Percentiles rank a stretch among this genome's conserved stretches.
These are phyloP conservation scores for Lissonota sp. DNA, from an alignment of 2,888 invertebrate species.

Conservation along the genomic window DNA sequence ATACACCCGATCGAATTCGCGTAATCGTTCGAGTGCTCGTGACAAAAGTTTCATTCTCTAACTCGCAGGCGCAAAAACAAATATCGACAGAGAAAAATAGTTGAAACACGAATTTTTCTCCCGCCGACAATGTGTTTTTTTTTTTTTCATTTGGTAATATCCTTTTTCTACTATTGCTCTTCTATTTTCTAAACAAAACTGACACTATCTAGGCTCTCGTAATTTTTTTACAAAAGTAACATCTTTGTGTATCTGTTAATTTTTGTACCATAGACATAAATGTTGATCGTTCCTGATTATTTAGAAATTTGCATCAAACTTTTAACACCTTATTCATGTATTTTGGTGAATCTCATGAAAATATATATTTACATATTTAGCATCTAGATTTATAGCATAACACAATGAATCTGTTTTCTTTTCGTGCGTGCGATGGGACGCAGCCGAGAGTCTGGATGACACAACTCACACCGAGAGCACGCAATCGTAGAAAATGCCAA, in stretches of 20 bases:
- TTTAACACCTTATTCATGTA: background rate
- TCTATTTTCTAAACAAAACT: conserved; percentile 7
- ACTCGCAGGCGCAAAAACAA: background rate
- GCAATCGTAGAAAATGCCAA: conserved; percentile 82
- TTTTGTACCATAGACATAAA: conserved; percentile 26
- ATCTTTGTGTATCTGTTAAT: conserved; percentile 19
- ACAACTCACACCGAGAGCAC: conserved; percentile 80
- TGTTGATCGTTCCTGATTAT: conserved; percentile 13
- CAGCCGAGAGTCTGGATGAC: conserved; percentile 82
- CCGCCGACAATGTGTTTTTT: background rate
- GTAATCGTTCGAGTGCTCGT: conserved; percentile 26
- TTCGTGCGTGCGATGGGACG: conserved; percentile 74
- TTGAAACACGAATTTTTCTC: conserved; percentile 7
- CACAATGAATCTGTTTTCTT: conserved; percentile 72
- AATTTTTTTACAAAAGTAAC: conserved; percentile 5
- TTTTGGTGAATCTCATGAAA: conserved; percentile 6
- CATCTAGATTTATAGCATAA: conserved; percentile 52
- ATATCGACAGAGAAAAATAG: background rate
- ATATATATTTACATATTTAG: conserved; percentile 3
- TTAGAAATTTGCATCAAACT: background rate
- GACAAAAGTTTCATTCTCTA: conserved; percentile 17
- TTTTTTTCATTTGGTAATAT: background rate
- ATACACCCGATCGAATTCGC: conserved; percentile 8
- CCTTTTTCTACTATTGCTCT: background rate
- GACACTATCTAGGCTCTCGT: conserved; percentile 2